Evolutionary conservation across 1,140 invertebrate species (phyloP), one percentile per base, ranked within the genome.

Genomic region (Drosophila bifasciata): DNA sequence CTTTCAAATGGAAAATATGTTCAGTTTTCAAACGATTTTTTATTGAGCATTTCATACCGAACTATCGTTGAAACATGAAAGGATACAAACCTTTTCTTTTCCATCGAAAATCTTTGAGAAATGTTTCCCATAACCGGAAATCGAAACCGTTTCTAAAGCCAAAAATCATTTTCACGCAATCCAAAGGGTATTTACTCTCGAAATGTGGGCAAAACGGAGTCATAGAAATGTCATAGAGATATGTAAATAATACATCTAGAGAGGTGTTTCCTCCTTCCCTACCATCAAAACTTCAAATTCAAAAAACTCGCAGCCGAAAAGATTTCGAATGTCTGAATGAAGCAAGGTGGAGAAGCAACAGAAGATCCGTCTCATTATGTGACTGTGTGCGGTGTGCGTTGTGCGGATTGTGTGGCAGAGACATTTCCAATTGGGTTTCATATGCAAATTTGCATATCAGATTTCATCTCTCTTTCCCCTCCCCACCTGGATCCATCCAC

Each of bases 381-480:
- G 46, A 28, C 28, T 32, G 28, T 7, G 23, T 25, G 23, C 6
- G 23, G 23, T 5, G 4, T 28, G 28, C 6, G 23, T 5, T 7
- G 6, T 28, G 8, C 3, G 48, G 41, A 68, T 67, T 68, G 62
- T 68, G 63, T 68, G 66, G 66, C 66, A 52, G 50, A 56, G 46
- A 68, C 66, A 68, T 68, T 68, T 68, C 62, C 41, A 68, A 48
- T 68, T 68, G 49, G 64, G 62, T 68, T 67, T 68, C 59, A 59
- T 56, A 56, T 8, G 28, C 5, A 56, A 46, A 68, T 68, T 68
- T 68, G 62, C 63, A 68, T 56, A 68, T 68, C 63, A 68, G 41
- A 68, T 68, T 68, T 68, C 62, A 68, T 55, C 17, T 41, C 62
- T 55, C 61, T 1, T 36, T 13, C 32, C 32, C 32, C 11, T 7